Evolutionary conservation across 1,140 invertebrate genomes (phyloP).

Genomic region (Bombus breviceps): DNA sequence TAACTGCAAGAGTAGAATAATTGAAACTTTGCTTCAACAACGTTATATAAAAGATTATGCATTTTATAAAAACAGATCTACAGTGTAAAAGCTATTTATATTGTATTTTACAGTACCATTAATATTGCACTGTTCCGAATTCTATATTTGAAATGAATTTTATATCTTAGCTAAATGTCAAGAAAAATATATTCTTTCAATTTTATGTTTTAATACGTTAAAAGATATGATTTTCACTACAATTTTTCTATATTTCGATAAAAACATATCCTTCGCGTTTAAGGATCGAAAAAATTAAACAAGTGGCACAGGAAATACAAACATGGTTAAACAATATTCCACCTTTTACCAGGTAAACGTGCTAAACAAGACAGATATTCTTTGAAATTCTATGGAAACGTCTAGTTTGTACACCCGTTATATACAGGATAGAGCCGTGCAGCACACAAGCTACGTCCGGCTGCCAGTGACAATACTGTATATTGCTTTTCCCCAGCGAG

Average conservation of each 20-base stretch:
- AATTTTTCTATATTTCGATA: background rate
- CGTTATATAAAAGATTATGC: background rate
- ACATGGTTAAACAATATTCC: background rate
- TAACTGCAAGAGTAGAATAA: background rate
- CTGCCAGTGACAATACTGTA: conserved; percentile 34
- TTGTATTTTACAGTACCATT: no score
- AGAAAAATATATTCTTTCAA: no score
- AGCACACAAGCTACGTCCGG: conserved; percentile 21
- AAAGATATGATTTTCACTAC: no score
- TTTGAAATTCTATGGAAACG: background rate
- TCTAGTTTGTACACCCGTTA: conserved; percentile 25
- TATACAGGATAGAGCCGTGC: background rate
- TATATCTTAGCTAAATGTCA: no score
- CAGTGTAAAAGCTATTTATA: background rate
- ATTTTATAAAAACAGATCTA: background rate
- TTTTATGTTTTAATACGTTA: no score
- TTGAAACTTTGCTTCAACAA: background rate
- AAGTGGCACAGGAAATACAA: no score
- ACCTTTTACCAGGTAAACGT: background rate
- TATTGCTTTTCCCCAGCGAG: conserved; percentile 36
- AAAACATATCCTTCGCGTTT: background rate
- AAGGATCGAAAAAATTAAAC: no score
- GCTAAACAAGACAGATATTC: background rate
- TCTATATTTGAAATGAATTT: no score
- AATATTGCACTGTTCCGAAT: no score